Evolutionary conservation across 92 coral and sea anemone species (phyloP), one percentile per base, ranked within the genome.

Genomic region (Epizoanthus fatuus): DNA sequence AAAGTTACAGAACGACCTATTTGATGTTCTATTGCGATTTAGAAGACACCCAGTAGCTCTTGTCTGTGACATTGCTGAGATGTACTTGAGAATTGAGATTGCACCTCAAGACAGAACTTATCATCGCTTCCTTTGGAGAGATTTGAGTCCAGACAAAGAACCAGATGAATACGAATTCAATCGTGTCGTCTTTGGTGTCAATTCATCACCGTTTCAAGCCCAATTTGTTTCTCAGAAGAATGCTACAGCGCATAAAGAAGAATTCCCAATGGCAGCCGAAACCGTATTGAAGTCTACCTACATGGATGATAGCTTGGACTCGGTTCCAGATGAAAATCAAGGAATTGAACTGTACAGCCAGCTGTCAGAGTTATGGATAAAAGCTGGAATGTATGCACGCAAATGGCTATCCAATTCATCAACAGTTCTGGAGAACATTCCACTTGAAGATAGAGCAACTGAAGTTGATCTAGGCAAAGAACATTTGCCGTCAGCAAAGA

Each of bases 231-330:
- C 25, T 22, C 25, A 22, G 25, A 22, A 22, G 25, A 22, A 22
- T 22, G 25, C 25, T 22, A 22, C 25, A 22, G 25, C 25, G 25
- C 25, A 22, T 22, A 22, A 80, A 12, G 54, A 69, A 16, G 53
- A 14, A 10, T 69, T 74, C 63, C 94, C 91, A 69, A 29, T 86
- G 14, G 89, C 75, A 40, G 92, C 87, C 16, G 95, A 88, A 53
- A 91, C 90, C 20, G 71, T 91, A 63, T 67, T 89, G 67, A 75
- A 92, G 54, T 66, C 85, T 16, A 85, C 82, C 1, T 85, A 92
- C 83, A 85, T 82, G 94, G 91, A 89, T 67, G 91, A 93, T 79
- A 90, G 93, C 86, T 88, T 92, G 92, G 92, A 92, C 74, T 92
- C 93, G 1, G 89, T 85, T 52, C 63, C 76, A 9, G 89, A 89